Base-by-base conservation (phyloP, 2,797 vertebrate species). In the Fistularia tabacaria region DNA sequence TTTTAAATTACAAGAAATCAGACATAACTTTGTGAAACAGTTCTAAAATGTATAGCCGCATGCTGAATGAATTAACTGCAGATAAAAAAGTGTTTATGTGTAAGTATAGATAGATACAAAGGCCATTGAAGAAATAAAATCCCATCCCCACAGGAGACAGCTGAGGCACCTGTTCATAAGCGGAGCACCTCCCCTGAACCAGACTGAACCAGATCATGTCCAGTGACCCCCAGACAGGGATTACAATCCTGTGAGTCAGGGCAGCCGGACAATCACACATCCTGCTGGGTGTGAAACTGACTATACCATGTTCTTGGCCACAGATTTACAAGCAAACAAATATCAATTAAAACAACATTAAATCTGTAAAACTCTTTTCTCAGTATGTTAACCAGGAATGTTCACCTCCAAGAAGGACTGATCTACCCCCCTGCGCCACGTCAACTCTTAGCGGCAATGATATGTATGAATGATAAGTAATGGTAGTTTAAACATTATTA, bases 121-220 rank as follows among this genome's bases (percentile, higher is more conserved):
- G 51, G 37, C 43, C 1, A 7, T 0, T 13, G 45, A 14, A 13
- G 48, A 15, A 71, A 79, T 68, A 76, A 62, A 68, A 73, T 67
- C 71, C 81, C 59, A 15, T 57, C 81, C 10, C 83, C 62, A 36
- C 77, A 71, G 82, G 77, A 71, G 69, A 12, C 15, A 67, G 66
- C 51, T 57, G 59, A 59, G 81, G 78, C 86, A 88, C 85, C 83
- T 88, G 85, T 79, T 87, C 77, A 40, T 63, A 69, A 25, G 50
- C 60, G 9, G 49, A 68, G 68, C 57, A 13, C 51, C 68, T 76
- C 63, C 59, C 49, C 72, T 72, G 69, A 79, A 80, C 75, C 74
- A 60, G 78, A 65, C 76, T 57, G 60, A 66, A 66, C 71, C 83
- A 74, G 61, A 79, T 72, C 64, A 62, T 59, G 44, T 57, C 62